Evolutionary conservation across 2,888 invertebrate species (phyloP).

Genomic region (Leptothorax acervorum): DNA sequence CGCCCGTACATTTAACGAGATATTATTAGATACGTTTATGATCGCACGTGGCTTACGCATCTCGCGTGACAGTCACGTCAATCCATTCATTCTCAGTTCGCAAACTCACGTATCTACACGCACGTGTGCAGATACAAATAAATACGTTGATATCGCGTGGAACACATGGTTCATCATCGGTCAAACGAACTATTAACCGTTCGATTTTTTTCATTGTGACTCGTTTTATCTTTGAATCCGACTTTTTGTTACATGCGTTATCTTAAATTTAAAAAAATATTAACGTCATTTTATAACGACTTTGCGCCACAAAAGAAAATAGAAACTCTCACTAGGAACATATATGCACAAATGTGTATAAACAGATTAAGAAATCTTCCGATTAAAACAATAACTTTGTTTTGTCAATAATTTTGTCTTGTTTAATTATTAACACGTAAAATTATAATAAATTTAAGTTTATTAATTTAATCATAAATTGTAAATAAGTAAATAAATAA

Average conservation of each 20-base stretch:
- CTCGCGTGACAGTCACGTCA: background rate
- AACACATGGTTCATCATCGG: background rate
- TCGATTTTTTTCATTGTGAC: background rate
- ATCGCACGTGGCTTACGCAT: slow-evolving; percentile 18
- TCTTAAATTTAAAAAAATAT: background rate
- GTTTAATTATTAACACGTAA: background rate
- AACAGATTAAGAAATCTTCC: background rate
- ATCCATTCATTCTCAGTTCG: slow-evolving; percentile 18
- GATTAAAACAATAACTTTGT: background rate
- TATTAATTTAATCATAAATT: background rate
- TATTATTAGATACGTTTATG: slow-evolving; percentile 1
- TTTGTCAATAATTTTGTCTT: background rate
- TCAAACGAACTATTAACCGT: background rate
- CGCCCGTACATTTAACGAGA: background rate
- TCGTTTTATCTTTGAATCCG: background rate
- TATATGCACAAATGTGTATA: background rate
- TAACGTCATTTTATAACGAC: background rate
- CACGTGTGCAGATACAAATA: background rate
- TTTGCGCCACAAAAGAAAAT: background rate
- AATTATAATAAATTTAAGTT: slow-evolving; percentile 6
- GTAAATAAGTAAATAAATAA: background rate
- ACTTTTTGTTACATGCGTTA: background rate
- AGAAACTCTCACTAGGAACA: background rate
- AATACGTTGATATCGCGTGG: background rate
- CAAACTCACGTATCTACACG: background rate